Evolutionary conservation across 2,888 invertebrate genomes (phyloP), one percentile per base, ranked within the genome.

Genomic region (Pogonocherus hispidulus): DNA sequence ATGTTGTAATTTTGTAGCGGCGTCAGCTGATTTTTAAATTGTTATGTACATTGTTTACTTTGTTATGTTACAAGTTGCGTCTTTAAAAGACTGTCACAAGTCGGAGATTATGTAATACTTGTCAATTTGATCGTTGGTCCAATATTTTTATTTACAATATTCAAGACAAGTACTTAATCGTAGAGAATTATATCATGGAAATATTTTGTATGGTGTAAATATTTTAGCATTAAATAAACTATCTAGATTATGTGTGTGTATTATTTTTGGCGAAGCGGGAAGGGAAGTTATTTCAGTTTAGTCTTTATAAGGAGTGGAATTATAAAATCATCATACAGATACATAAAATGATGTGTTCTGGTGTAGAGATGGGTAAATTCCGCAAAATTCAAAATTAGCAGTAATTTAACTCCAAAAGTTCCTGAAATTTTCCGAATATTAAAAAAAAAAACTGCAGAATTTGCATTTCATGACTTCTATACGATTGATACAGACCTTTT

Each of bases 1-100:
- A 79, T 79, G 78, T 77, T 78, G 60, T 76, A 79, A 74, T 79
- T 79, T 79, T 78, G 79, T 77, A 76, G 73, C 73, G 71, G 72
- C 75, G 75, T 73, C 60, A 46, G 51, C 44, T 54, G 59, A 54
- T 72, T 69, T n/a, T 76, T 70, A 66, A 70, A 66, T 71, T 60
- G 67, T 75, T 73, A 70, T 74, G 65, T 55, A 35, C 62, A 59
- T 66, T 72, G 65, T 70, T 66, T 67, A 71, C 69, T 69, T 72
- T 76, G 65, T 63, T 67, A 47, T 56, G 37, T 70, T 72, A 60
- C 68, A 62, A 68, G 66, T 41, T 69, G 63, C 65, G 66, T 66
- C 67, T 60, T 52, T 63, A 70, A 73, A 16, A 72, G 71, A 71
- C 71, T 74, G 73, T 41, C 14, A 11, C 72, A 14, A 27, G 56